Base-by-base conservation (phyloP, 2,888 invertebrate genomes). In the Epinotia ramella region DNA sequence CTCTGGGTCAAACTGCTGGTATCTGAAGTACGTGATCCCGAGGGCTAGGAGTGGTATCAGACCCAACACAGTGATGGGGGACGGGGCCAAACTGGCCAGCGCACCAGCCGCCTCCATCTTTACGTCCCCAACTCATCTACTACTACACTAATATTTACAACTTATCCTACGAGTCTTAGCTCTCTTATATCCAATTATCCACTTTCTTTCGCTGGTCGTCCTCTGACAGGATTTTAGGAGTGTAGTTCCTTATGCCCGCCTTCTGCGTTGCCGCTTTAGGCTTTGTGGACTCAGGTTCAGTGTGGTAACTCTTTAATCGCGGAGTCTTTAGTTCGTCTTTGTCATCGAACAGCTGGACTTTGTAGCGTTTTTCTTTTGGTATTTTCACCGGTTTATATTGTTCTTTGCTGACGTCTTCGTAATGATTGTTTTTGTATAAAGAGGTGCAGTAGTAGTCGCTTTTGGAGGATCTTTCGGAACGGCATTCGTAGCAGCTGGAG, bases 1-100 rank as follows among this genome's bases (percentile, higher is more conserved):
- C 91, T 98, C 98, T 78, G 98, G 98, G 92, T 98, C 98, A 84
- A 96, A 95, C 85, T 96, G 96, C 88, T 96, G 96, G 94, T 98
- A 98, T 85, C 96, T 96, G 95, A 97, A 96, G 89, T 96, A 96
- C 83, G 97, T 96, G 88, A 97, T 95, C 83, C 97, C 97, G 82
- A 97, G 96, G 79, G 97, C 97, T 88, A 98, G 95, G 82, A 98
- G 95, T 82, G 98, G 97, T 88, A 98, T 96, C 89, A 98, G 95
- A 83, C 97, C 96, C 89, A 97, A 94, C 88, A 96, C 90, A 80
- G 95, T 95, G 90, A 97, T 94, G 81, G 96, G 95, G 81, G 96
- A 95, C 84, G 95, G 95, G 84, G 95, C 95, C 90, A 95, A 94
- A 88, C 95, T 95, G 82, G 94, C 94, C 86, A 94, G 86, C 84